Percentiles rank a stretch among this genome's conserved stretches.
Conservation (phyloP, 2,113 vertebrate genomes). For the Eira barbara region DNA sequence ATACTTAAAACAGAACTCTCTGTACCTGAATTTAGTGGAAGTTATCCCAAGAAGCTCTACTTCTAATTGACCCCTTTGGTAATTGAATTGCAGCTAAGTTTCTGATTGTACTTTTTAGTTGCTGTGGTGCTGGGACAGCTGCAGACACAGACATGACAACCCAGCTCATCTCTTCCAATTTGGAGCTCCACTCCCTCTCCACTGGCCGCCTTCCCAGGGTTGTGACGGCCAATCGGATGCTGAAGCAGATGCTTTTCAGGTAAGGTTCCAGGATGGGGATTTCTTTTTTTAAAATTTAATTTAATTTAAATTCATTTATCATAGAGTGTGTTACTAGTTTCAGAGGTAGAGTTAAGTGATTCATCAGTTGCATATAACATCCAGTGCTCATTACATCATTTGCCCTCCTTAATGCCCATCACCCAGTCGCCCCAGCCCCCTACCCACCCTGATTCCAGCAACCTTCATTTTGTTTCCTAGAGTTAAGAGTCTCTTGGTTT, state of each 20-base stretch:
- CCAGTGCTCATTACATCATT: background rate
- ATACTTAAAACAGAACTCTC: background rate
- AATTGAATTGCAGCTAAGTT: background rate
- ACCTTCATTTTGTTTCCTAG: background rate
- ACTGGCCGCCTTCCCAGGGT: constrained; percentile 94
- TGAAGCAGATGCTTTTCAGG: constrained; percentile 99
- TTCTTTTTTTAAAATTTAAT: background rate
- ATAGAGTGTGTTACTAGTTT: background rate
- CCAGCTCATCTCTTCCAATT: constrained; percentile 97
- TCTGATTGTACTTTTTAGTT: constrained; percentile 78
- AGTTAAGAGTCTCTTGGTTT: background rate
- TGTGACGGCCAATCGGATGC: constrained; percentile 96
- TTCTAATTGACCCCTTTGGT: background rate
- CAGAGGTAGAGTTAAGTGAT: background rate
- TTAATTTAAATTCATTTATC: background rate
- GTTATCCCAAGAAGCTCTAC: background rate
- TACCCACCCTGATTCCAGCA: background rate
- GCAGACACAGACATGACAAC: constrained; percentile 99
- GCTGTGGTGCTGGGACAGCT: constrained; percentile 97
- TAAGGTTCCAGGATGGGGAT: constrained; percentile 64
- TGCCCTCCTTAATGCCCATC: background rate
- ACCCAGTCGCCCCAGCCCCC: background rate
- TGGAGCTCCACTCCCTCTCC: constrained; percentile 96
- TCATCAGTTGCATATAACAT: background rate
- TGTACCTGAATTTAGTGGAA: background rate